Conservation (phyloP, 2,888 invertebrate genomes). For the Aleiodes testaceus region DNA sequence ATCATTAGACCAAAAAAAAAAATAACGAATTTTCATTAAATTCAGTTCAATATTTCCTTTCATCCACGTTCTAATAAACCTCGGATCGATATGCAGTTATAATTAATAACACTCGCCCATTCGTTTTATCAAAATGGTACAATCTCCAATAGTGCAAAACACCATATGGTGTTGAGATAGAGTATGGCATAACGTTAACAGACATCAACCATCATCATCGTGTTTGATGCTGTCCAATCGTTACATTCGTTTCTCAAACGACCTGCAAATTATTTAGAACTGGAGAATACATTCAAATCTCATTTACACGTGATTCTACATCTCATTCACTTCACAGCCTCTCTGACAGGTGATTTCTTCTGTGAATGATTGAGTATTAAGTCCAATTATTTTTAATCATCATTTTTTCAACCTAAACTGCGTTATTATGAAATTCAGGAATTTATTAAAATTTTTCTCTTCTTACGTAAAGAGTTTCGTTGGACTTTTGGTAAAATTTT, state of each 20-base stretch:
- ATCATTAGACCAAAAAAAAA: background rate
- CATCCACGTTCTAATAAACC: background rate
- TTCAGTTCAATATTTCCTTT: background rate
- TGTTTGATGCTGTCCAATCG: slow-evolving; percentile 19
- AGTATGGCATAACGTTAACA: slow-evolving; percentile 10
- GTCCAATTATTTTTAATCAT: slow-evolving; percentile 25
- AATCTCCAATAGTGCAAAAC: slow-evolving; percentile 8
- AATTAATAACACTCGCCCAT: slow-evolving; percentile 11
- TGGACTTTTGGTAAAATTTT: too few relatives aligned
- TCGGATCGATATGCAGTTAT: background rate
- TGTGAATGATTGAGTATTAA: background rate
- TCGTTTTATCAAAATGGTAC: background rate
- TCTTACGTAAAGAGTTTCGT: too few relatives aligned
- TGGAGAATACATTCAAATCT: background rate
- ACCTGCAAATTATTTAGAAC: too few relatives aligned
- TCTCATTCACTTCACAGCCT: background rate
- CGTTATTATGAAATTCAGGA: background rate
- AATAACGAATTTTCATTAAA: background rate
- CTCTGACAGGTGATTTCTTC: slow-evolving; percentile 27
- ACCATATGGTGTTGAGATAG: slow-evolving; percentile 25
- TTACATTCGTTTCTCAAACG: background rate
- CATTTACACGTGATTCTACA: slow-evolving; percentile 9
- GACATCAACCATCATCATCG: slow-evolving; percentile 8
- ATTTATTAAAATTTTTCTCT: background rate
- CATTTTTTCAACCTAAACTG: background rate